Evolutionary conservation across 2,888 invertebrate species (phyloP), one percentile per base, ranked within the genome.

Genomic region (Cancer borealis): DNA sequence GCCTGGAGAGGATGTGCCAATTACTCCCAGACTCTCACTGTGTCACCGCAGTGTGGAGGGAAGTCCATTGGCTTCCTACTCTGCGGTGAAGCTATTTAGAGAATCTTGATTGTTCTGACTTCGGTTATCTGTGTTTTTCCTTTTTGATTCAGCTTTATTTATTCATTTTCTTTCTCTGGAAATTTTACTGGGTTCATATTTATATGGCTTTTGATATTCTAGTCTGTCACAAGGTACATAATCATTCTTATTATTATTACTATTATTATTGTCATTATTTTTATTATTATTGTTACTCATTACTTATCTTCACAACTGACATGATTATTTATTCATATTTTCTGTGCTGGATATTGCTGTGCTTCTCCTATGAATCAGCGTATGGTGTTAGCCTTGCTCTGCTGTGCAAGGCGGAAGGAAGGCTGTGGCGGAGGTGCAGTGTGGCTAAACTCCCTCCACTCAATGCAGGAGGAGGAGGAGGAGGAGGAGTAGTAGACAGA

Each of bases 1-100:
- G 92, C 88, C 88, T 92, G 94, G 94, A 91, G 89, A 94, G 89
- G 91, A 94, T 84, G 94, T 94, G 94, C 94, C 94, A 94, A 94
- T 94, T 92, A 84, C 92, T 92, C 90, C 79, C 91, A 91, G 91
- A 66, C 93, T 88, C 91, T 66, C 79, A 84, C 90, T 45, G 91
- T 66, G 84, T 84, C 84, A 39, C 39, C 84, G 17, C 84, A 12
- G 30, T 39, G 39, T 84, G 30, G 84, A 84, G 12, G 84, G 84
- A 84, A 30, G 17, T 30, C 30, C 39, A 39, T 84, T 60, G 91
- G 90, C 91, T 87, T 94, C 92, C 94, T 92, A 87, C 88, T 60
- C 87, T 91, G 87, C 90, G 60, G 60, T 45, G 47, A 87, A 87
- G 87, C 91, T 91, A 79, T 92, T 88, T 66, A 90, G 92, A 87